Percentiles rank a stretch among this genome's conserved stretches.
These are phyloP conservation scores for Ibidorhyncha struthersii DNA, from an alignment of 2,113 vertebrate species.

Conservation along the genomic window DNA sequence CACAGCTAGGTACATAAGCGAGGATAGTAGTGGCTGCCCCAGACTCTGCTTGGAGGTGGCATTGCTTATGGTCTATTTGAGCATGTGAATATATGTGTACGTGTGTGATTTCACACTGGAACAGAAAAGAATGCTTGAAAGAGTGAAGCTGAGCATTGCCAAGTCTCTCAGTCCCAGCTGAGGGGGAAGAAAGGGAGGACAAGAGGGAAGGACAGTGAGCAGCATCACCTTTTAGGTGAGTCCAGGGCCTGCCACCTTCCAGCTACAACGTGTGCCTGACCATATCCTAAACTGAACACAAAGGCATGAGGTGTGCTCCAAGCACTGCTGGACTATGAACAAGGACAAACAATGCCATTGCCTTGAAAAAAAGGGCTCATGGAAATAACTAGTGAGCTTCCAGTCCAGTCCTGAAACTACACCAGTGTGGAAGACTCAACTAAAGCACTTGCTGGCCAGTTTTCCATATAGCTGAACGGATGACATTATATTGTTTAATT, in stretches of 20 bases:
- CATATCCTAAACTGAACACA: not conserved
- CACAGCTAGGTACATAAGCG: rapidly evolving
- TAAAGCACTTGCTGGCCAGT: not conserved
- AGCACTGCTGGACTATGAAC: not conserved
- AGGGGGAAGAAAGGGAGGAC: not conserved
- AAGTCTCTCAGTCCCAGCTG: not conserved
- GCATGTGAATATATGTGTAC: rapidly evolving
- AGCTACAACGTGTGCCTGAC: not conserved
- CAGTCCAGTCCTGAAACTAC: not conserved
- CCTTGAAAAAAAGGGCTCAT: not conserved
- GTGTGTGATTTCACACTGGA: not conserved
- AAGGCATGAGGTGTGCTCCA: not conserved
- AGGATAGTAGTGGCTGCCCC: not conserved
- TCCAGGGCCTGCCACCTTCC: not conserved
- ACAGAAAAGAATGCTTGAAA: not conserved
- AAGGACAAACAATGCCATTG: not conserved
- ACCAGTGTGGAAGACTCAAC: not conserved
- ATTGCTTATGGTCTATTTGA: not conserved
- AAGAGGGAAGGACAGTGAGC: not conserved
- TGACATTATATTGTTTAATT: constrained; percentile 23
- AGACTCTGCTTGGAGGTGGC: not conserved
- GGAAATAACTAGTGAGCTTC: not conserved
- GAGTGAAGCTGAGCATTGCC: not conserved
- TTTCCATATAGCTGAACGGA: not conserved
- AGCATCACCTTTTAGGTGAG: not conserved